Percentiles rank a stretch among this genome's conserved stretches.
phyloP scores from a whole-genome alignment of 2,113 vertebrate species.

The Oryzias celebensis region DNA sequence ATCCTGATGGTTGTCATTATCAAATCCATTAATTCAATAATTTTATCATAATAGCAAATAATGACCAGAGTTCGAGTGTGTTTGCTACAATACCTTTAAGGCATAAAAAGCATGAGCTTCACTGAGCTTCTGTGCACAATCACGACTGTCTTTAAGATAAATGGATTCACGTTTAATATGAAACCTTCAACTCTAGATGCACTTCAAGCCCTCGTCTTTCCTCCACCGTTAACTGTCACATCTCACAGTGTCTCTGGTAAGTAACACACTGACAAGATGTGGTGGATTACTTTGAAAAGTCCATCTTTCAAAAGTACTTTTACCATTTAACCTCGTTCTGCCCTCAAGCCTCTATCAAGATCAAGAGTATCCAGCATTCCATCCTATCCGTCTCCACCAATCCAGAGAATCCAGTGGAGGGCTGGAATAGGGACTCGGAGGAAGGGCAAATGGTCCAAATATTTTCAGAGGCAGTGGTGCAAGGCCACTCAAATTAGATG shows the following conservation, averaged over 20 bases:
- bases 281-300: slow-evolving; percentile 27
- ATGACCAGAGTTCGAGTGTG: too few relatives aligned
- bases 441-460: slow-evolving; percentile 58
- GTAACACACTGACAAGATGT: slow-evolving; percentile 26
- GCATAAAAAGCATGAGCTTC: neutral
- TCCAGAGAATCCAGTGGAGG: slow-evolving; percentile 25
- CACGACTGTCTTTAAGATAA: slow-evolving; percentile 31
- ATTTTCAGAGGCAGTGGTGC: slow-evolving; percentile 69
- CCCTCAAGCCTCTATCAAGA: slow-evolving; percentile 5
- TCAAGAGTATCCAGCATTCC: slow-evolving; percentile 13
- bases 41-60: too few relatives aligned
- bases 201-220: slow-evolving; percentile 31
- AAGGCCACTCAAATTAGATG: slow-evolving; percentile 67
- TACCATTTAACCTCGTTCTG: slow-evolving; percentile 15
- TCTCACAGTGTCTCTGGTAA: slow-evolving; percentile 26
- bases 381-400: slow-evolving; percentile 14
- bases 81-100: too few relatives aligned
- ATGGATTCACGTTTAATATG: slow-evolving; percentile 37
- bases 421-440: slow-evolving; percentile 10
- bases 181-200: slow-evolving; percentile 56
- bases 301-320: slow-evolving; percentile 37
- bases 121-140: slow-evolving; percentile 24
- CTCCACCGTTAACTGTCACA: slow-evolving; percentile 2
- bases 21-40: too few relatives aligned
- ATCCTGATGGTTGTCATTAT: too few relatives aligned